phyloP scores from a whole-genome alignment of 2,888 invertebrate genomes.

The Ormyrus pomaceus region DNA sequence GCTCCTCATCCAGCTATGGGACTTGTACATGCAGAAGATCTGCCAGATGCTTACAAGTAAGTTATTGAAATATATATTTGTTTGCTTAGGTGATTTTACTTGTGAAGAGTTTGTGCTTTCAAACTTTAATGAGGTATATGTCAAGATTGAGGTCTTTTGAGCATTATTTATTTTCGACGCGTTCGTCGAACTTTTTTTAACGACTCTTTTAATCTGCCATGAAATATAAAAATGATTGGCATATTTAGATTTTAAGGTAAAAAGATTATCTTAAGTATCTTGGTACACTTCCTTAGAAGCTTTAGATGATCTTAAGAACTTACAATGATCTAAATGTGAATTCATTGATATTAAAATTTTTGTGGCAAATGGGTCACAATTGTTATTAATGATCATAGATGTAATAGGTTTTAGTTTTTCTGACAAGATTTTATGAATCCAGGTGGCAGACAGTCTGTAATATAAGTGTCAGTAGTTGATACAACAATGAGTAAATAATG shows the following conservation, averaged over 20 bases:
- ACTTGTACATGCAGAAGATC: constrained; percentile 88
- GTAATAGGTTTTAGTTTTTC: constrained; percentile 64
- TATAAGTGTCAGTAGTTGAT: constrained; percentile 72
- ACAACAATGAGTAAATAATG: constrained; percentile 74
- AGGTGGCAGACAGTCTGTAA: constrained; percentile 75
- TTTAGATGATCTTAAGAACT: constrained; percentile 28
- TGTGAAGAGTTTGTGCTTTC: constrained; percentile 21
- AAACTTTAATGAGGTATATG: constrained; percentile 19
- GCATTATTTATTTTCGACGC: constrained; percentile 28
- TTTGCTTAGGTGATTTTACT: constrained; percentile 1
- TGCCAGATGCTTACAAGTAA: constrained; percentile 91
- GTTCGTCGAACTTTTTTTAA: constrained; percentile 27
- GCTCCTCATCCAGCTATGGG: constrained; percentile 87
- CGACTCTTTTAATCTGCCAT: background rate
- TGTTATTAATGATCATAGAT: constrained; percentile 46
- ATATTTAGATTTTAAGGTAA: constrained; percentile 34
- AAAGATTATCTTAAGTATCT: constrained; percentile 22
- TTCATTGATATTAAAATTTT: constrained; percentile 25
- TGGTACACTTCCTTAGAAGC: background rate
- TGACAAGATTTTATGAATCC: constrained; percentile 76
- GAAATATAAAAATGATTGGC: background rate
- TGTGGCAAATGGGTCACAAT: constrained; percentile 35
- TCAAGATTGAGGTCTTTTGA: constrained; percentile 46
- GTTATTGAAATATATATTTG: constrained; percentile 68
- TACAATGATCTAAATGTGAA: constrained; percentile 24